Percentiles rank a stretch among this genome's conserved stretches.
Conservation (phyloP, 2,888 invertebrate genomes). For the Vandiemenella viatica region DNA sequence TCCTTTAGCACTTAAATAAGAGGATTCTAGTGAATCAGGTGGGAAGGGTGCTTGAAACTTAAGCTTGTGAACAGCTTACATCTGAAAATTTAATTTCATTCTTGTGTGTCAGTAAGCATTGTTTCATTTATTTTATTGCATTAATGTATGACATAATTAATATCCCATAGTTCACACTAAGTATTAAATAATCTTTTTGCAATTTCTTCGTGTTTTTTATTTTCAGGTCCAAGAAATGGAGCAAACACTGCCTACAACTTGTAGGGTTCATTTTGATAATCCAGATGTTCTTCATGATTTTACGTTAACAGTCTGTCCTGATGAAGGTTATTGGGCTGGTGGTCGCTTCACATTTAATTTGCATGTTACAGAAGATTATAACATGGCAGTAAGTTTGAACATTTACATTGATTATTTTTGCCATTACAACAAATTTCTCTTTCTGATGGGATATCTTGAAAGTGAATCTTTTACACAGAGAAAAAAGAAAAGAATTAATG, state of each 20-base stretch:
- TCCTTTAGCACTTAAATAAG: no score
- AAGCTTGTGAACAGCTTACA: no score
- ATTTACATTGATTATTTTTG: background rate
- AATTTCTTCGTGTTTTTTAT: constrained; percentile 2
- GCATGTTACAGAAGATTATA: constrained; percentile 84
- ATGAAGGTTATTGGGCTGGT: constrained; percentile 79
- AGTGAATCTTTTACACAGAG: background rate
- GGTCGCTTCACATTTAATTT: constrained; percentile 78
- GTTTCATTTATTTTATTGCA: no score
- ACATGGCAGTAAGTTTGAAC: constrained; percentile 67
- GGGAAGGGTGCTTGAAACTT: no score
- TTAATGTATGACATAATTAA: no score
- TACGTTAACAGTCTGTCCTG: constrained; percentile 57
- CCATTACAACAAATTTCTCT: background rate
- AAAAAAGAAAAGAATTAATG: background rate
- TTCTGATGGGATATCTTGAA: background rate
- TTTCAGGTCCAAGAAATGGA: constrained; percentile 63
- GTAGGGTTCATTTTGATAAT: constrained; percentile 65
- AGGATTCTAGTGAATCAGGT: no score
- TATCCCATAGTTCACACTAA: no score
- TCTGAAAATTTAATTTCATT: no score
- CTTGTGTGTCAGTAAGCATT: no score
- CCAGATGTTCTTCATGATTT: constrained; percentile 72
- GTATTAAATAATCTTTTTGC: no score
- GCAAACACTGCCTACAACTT: constrained; percentile 64